Percentiles rank a stretch among this genome's conserved stretches.
Evolutionary conservation across 92 coral and sea anemone species (phyloP).

Genomic region (Paragorgia papillata): DNA sequence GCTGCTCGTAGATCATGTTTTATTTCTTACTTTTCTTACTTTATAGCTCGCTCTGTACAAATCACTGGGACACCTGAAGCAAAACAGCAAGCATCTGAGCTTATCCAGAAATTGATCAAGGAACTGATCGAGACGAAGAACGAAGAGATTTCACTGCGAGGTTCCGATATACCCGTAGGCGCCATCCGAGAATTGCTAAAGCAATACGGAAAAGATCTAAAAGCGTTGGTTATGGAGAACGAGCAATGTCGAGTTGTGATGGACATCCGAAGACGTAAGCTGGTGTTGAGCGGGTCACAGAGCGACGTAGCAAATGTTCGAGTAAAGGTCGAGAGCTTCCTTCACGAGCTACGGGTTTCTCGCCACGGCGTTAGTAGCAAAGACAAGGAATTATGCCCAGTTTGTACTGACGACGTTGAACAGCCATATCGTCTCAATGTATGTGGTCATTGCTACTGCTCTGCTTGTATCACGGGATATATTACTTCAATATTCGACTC

Average conservation of each 20-base stretch:
- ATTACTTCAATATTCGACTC: conserved; percentile 16
- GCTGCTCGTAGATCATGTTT: too few species aligned
- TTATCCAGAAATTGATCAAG: conserved; percentile 5
- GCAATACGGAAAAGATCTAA: conserved; percentile 14
- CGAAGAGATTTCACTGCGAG: conserved; percentile 14
- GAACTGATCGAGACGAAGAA: conserved; percentile 21
- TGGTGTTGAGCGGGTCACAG: neutral
- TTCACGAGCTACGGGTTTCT: neutral
- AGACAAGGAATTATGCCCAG: conserved; percentile 60
- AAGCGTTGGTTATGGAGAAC: neutral
- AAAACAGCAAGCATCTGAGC: neutral
- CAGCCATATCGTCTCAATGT: conserved; percentile 67
- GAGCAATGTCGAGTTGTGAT: conserved; percentile 25
- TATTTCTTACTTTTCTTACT: too few species aligned
- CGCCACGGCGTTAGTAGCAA: neutral
- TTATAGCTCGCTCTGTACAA: conserved; percentile 34
- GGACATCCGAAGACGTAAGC: conserved; percentile 31
- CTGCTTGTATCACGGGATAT: conserved; percentile 59
- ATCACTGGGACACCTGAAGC: conserved; percentile 19
- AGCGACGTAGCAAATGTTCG: conserved; percentile 2
- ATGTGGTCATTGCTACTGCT: conserved; percentile 88
- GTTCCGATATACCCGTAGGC: conserved; percentile 28
- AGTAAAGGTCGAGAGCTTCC: conserved; percentile 28
- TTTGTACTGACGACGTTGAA: conserved; percentile 62
- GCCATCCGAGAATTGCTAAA: conserved; percentile 31